These are phyloP conservation scores for Trinorchestia longiramus DNA, from an alignment of 1,140 invertebrate genomes.

Conservation along the genomic window DNA sequence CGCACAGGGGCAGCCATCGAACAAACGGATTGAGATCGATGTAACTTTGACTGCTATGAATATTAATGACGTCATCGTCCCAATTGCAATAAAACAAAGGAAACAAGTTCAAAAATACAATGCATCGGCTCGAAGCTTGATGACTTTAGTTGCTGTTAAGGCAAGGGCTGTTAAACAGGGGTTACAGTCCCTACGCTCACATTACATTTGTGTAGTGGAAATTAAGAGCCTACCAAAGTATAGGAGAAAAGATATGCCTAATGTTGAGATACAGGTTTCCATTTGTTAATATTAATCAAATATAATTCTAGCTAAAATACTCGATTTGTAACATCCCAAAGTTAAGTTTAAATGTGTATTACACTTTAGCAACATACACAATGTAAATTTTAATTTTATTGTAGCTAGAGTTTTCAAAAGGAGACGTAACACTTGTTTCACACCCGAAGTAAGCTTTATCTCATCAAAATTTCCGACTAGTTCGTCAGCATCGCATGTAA, in stretches of 20 bases:
- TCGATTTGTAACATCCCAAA: no score
- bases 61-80: slow-evolving; percentile 34
- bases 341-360: no score
- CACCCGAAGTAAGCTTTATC: background rate
- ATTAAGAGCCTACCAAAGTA: no score
- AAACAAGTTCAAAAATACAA: background rate
- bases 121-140: background rate
- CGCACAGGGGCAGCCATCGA: background rate
- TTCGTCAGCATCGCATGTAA: background rate
- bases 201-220: background rate
- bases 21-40: slow-evolving; percentile 35
- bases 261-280: no score
- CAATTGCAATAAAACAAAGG: background rate
- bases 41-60: slow-evolving; percentile 25
- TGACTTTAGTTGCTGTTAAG: background rate
- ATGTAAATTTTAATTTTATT: no score
- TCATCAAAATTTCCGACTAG: background rate
- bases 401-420: background rate
- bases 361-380: no score
- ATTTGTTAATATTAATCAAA: no score
- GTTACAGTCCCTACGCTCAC: background rate
- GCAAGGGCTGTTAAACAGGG: no score
- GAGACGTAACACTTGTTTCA: background rate
- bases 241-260: no score
- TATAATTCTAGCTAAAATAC: no score